Evolutionary conservation across 2,797 vertebrate species (phyloP).

Genomic region (Yasuhikotakia modesta): DNA sequence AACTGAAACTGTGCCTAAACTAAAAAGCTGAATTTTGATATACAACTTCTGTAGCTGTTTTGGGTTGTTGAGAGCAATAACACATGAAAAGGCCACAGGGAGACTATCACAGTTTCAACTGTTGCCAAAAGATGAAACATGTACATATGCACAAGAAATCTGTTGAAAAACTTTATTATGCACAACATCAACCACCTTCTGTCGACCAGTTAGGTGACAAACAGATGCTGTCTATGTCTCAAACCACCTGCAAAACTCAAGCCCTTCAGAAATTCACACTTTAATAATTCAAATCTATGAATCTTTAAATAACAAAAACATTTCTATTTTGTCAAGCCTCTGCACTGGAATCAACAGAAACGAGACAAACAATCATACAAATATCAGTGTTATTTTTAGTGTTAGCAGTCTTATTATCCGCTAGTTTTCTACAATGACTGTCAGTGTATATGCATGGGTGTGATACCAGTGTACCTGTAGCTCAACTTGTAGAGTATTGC

Average conservation of each 20-base stretch:
- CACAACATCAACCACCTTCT: not conserved
- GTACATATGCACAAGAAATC: not conserved
- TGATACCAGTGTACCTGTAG: no score
- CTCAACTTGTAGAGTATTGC: no score
- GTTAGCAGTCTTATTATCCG: no score
- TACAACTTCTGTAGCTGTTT: conserved; percentile 69
- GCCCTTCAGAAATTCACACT: no score
- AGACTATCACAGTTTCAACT: not conserved
- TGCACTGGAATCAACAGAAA: not conserved
- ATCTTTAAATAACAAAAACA: not conserved
- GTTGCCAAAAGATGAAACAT: conserved; percentile 13
- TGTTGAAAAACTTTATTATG: conserved; percentile 4
- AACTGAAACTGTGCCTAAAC: conserved; percentile 73
- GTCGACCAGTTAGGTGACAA: not conserved
- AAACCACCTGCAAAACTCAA: no score
- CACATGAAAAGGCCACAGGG: conserved; percentile 56
- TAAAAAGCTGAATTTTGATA: conserved; percentile 83
- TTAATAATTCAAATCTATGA: not conserved
- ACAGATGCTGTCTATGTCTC: no score
- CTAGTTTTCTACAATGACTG: no score
- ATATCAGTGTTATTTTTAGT: not conserved
- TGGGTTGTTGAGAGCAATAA: conserved; percentile 56
- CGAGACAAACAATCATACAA: not conserved
- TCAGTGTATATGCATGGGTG: no score
- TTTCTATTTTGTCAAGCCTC: not conserved